Evolutionary conservation across 2,888 invertebrate species (phyloP).

Genomic region (Panorpa germanica): DNA sequence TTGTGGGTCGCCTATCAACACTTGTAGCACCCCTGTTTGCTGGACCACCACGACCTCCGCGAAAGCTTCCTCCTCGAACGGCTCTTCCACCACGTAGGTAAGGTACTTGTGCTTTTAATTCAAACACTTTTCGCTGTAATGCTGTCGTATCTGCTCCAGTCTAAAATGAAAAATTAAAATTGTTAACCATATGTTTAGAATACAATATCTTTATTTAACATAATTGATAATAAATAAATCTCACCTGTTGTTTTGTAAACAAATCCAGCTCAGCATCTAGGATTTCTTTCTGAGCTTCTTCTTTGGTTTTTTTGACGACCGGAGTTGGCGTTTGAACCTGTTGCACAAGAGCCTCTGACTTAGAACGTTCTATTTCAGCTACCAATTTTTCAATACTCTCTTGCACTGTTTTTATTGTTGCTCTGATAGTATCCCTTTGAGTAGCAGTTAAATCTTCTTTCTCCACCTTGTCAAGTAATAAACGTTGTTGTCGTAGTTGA

Average conservation of each 20-base stretch:
- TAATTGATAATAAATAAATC: conserved; percentile 7
- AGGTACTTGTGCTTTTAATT: conserved; percentile 32
- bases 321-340: conserved; percentile 17
- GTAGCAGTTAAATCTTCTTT: conserved; percentile 49
- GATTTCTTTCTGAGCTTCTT: conserved; percentile 74
- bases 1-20: conserved; percentile 73
- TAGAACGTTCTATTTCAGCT: conserved; percentile 23
- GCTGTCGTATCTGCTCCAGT: conserved; percentile 75
- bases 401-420: conserved; percentile 66
- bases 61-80: conserved; percentile 8
- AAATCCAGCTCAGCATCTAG: conserved; percentile 82
- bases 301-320: conserved; percentile 42
- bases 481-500: conserved; percentile 73
- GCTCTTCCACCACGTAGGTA: conserved; percentile 13
- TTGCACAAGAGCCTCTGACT: conserved; percentile 23
- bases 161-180: conserved; percentile 17
- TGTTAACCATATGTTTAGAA: not conserved
- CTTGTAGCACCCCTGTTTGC: conserved; percentile 25
- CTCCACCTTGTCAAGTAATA: conserved; percentile 65
- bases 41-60: conserved; percentile 18
- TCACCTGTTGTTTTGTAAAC: conserved; percentile 65
- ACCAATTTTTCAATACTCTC: conserved; percentile 50
- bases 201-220: too few species aligned
- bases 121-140: conserved; percentile 55
- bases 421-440: conserved; percentile 55